phyloP scores from a whole-genome alignment of 2,113 vertebrate species.

The Centropus bengalensis region DNA sequence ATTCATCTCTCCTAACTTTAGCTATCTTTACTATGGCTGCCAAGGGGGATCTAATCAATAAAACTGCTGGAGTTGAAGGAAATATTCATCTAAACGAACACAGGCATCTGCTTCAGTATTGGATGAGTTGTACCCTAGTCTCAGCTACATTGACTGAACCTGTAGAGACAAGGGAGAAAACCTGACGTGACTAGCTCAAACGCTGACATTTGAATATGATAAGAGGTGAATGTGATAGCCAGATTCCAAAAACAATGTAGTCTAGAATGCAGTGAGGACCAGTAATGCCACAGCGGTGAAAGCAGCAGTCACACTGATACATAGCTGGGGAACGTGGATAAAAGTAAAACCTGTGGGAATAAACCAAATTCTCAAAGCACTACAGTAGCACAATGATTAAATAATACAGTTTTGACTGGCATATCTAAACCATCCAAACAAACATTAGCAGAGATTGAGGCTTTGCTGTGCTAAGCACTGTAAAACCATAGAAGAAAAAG shows the following conservation, averaged over 20 bases:
- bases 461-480: not conserved
- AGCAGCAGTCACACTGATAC: not conserved
- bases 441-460: not conserved
- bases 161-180: not conserved
- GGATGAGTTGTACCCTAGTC: not conserved
- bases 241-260: not conserved
- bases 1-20: not conserved
- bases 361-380: not conserved
- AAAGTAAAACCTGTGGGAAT: slow-evolving; percentile 24
- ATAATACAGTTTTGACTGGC: not conserved
- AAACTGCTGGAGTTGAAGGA: not conserved
- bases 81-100: not conserved
- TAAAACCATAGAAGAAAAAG: not conserved
- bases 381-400: not conserved
- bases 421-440: not conserved
- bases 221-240: not conserved
- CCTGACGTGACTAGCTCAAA: not conserved
- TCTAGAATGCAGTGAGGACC: not conserved
- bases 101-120: not conserved
- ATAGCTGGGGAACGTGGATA: not conserved
- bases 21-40: not conserved
- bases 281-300: not conserved
- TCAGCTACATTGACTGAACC: not conserved
- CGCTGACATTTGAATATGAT: not conserved
- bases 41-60: not conserved